Conservation (phyloP, 1,140 invertebrate species). For the Chrysopa pallens region DNA sequence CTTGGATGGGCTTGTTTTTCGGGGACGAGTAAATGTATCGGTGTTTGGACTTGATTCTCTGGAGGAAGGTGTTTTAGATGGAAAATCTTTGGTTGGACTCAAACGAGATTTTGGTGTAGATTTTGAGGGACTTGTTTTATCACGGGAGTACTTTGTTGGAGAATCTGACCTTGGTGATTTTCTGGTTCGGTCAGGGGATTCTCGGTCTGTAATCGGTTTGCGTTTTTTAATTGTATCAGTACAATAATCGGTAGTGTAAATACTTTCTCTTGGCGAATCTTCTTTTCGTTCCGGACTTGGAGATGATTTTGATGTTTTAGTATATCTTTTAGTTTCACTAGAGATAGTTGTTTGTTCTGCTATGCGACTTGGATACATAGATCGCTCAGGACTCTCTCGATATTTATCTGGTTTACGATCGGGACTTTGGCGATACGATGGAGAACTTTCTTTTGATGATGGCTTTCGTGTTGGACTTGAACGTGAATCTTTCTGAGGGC, state of each 20-base stretch:
- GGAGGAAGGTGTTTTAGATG: background rate
- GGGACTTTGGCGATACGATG: no score
- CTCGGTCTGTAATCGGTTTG: background rate
- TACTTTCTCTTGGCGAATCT: conserved; percentile 2
- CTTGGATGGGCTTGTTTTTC: conserved; percentile 9
- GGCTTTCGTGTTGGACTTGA: no score
- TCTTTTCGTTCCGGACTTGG: background rate
- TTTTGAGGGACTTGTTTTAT: background rate
- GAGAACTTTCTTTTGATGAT: no score
- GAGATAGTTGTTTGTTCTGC: no score
- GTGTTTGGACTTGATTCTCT: conserved; percentile 1
- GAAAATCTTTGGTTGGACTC: conserved; percentile 1
- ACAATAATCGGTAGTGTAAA: conserved; percentile 1
- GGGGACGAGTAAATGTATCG: conserved; percentile 10
- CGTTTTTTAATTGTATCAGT: conserved; percentile 9
- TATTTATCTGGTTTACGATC: no score
- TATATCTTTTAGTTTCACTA: no score
- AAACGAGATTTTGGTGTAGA: background rate
- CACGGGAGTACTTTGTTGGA: background rate
- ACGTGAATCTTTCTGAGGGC: no score
- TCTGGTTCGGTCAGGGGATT: background rate
- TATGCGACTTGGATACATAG: no score
- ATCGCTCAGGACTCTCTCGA: no score
- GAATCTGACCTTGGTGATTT: conserved; percentile 1
- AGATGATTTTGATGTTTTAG: no score